Base-by-base conservation (phyloP, 2,888 invertebrate genomes). In the Aproaerema taeniolella region DNA sequence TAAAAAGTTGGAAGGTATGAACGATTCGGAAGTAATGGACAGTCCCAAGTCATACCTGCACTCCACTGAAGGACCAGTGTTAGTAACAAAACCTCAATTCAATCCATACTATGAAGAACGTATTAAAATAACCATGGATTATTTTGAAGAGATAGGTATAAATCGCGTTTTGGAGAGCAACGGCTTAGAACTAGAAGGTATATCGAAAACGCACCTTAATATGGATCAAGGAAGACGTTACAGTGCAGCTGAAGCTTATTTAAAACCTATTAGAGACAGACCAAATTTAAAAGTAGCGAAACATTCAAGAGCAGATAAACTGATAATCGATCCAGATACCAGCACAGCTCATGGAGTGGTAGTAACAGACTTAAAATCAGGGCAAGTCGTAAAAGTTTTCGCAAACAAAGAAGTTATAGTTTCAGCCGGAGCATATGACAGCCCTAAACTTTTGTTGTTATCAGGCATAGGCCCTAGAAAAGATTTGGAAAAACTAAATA, bases 231-330 rank as follows among this genome's bases (percentile, higher is more conserved):
- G 78, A 3, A 66, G 75, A 42, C 53, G 83, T 47, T 81, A 72
- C 0, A 82, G 83, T 37, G 73, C 78, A 5, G 80, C 78, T 0
- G 82, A 83, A 45, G 67, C 71, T 3, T 83, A 75, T 50, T 49
- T 83, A 28, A 55, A 50, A 43, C 55, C 61, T 17, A 50, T 45
- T 9, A 65, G 62, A 54, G 46, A 67, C 31, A 69, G 64, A 50
- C 48, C 57, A 1, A 82, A 83, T 52, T 54, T 83, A 11, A 60
- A 52, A 34, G 47, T 82, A 33, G 67, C 78, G 0, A 80, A 78
- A 52, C 58, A 60, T 43, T 55, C 71, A 1, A 69, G 62, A 43
- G 85, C 63, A 10, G 67, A 57, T 11, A 77, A 66, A 53, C 39
- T 83, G n/a, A 53, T 81, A 34, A 68, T 81, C 17, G 60, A 78